Conservation (phyloP, 2,797 vertebrate genomes). For the Aratinga solstitialis region DNA sequence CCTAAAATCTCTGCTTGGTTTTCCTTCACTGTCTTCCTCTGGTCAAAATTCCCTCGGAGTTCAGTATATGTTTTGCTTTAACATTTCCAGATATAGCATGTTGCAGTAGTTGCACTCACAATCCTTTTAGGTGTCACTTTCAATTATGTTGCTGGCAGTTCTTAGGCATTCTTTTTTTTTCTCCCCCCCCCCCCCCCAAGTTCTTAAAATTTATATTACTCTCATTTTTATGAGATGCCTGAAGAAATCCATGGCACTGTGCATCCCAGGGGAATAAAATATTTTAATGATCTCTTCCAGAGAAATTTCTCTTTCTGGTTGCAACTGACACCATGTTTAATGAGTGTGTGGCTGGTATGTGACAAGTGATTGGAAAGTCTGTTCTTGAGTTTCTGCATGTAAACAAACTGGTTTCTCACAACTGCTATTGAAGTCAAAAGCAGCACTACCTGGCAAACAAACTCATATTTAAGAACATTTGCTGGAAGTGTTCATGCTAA, state of each 20-base stretch:
- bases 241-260: neutral
- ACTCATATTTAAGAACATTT: conserved; percentile 26
- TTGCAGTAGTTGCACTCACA: conserved; percentile 10
- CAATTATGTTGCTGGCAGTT: conserved; percentile 3
- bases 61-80: conserved; percentile 41
- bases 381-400: neutral
- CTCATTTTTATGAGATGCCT: conserved; percentile 9
- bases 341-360: neutral
- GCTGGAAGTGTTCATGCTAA: conserved; percentile 9
- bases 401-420: conserved; percentile 31
- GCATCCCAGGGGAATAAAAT: neutral
- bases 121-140: conserved; percentile 26
- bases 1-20: neutral
- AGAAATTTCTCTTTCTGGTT: conserved; percentile 7
- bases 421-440: conserved; percentile 1
- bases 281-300: conserved; percentile 16
- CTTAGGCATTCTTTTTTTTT: neutral
- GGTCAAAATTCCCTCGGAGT: conserved; percentile 16
- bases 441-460: conserved; percentile 24
- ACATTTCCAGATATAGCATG: conserved; percentile 13
- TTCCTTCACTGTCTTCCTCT: neutral
- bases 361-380: conserved; percentile 36
- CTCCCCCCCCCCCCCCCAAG: neutral
- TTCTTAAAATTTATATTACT: neutral
- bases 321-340: neutral